phyloP scores from a whole-genome alignment of 2,797 vertebrate species.

The Thalassophryne amazonica region DNA sequence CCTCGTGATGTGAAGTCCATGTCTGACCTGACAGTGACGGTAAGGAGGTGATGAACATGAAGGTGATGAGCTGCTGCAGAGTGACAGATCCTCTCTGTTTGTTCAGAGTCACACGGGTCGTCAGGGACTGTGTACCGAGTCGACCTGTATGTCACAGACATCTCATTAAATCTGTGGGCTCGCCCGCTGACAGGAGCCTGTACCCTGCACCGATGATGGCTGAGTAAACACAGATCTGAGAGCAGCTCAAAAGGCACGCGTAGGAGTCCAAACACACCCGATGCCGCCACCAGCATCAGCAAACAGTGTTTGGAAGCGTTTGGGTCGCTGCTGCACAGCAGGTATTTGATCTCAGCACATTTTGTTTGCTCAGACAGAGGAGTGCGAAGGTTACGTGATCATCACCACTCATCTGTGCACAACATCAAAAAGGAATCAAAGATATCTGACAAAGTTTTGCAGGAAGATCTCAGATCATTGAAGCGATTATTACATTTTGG shows the following conservation, averaged over 20 bases:
- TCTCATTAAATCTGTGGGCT: conserved; percentile 48
- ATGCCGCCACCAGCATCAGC: conserved; percentile 23
- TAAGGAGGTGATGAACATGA: conserved; percentile 5
- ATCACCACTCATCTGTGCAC: no score
- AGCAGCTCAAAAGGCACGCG: conserved; percentile 25
- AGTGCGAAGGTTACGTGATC: no score
- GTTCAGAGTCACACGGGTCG: neutral
- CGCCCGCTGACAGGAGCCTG: conserved; percentile 10
- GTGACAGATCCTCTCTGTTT: conserved; percentile 24
- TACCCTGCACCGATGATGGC: conserved; percentile 20
- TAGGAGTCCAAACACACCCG: conserved; percentile 26
- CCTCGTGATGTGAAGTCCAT: no score
- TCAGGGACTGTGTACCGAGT: conserved; percentile 14
- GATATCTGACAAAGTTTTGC: no score
- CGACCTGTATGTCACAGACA: conserved; percentile 29
- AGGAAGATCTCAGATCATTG: no score
- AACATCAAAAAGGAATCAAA: no score
- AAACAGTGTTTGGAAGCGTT: conserved; percentile 4
- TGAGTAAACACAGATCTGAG: conserved; percentile 59
- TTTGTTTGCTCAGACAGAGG: no score
- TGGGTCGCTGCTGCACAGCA: neutral
- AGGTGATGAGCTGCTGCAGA: conserved; percentile 50
- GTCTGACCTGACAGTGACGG: no score
- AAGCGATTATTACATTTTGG: no score
- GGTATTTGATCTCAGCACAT: no score